These are phyloP conservation scores for Artibeus lituratus DNA, from an alignment of 2,797 vertebrate genomes.

Conservation along the genomic window DNA sequence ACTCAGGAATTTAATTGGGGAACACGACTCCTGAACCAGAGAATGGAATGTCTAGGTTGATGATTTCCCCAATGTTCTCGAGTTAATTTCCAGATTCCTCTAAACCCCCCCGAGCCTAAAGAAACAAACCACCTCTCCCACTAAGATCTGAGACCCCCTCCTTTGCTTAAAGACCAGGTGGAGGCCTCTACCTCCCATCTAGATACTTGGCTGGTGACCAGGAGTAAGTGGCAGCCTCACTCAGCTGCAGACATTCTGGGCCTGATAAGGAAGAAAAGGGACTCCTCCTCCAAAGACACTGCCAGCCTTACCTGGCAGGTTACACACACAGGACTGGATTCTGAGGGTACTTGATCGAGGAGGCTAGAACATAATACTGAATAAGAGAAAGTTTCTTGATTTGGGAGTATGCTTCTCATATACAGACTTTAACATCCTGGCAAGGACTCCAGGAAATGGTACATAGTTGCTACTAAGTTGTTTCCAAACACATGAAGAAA, in stretches of 20 bases:
- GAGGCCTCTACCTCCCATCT: not conserved
- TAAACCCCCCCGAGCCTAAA: not conserved
- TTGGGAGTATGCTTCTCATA: not conserved
- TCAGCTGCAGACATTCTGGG: accelerated
- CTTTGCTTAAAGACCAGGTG: not conserved
- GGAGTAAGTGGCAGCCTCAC: not conserved
- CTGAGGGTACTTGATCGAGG: not conserved
- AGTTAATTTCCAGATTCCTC: not conserved
- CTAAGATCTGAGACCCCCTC: not conserved
- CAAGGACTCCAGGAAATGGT: not conserved
- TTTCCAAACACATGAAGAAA: not conserved
- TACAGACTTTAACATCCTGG: not conserved
- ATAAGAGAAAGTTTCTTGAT: not conserved
- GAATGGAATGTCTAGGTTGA: not conserved
- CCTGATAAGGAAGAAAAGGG: not conserved
- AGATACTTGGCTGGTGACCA: too few species aligned
- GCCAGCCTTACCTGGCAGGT: not conserved
- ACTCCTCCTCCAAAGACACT: not conserved
- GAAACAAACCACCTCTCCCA: not conserved
- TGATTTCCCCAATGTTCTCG: not conserved
- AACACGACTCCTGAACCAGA: not conserved
- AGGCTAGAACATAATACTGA: not conserved
- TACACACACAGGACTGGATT: accelerated
- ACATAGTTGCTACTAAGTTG: not conserved
- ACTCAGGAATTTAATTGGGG: not conserved